Conservation (phyloP, 2,113 vertebrate genomes). For the Pachycephala philippinensis region DNA sequence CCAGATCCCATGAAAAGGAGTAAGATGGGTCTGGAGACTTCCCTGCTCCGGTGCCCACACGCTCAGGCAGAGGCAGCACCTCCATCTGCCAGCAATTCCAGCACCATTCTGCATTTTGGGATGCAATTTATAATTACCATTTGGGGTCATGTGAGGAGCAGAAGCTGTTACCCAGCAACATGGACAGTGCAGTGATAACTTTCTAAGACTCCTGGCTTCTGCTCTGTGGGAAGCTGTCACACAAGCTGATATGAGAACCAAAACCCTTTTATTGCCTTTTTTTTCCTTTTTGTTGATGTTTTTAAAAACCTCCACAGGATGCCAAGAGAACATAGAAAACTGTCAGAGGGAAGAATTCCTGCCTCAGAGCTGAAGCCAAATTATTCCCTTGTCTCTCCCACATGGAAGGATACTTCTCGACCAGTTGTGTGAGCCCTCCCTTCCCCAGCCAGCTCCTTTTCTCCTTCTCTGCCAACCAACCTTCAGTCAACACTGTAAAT, state of each 20-base stretch:
- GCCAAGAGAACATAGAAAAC: background rate
- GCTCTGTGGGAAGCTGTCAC: background rate
- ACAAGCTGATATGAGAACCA: background rate
- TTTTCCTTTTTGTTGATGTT: background rate
- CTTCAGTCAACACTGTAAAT: background rate
- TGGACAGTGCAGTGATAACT: background rate
- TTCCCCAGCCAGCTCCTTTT: background rate
- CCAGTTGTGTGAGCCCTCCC: background rate
- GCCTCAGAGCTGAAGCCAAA: background rate
- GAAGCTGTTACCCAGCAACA: slow-evolving; percentile 27
- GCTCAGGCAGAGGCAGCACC: background rate
- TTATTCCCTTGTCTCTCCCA: background rate
- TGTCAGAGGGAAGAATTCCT: background rate
- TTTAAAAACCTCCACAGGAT: slow-evolving; percentile 2
- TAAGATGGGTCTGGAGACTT: rapidly evolving
- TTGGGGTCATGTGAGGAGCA: background rate
- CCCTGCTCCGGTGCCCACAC: rapidly evolving
- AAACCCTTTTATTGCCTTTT: background rate
- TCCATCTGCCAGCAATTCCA: background rate
- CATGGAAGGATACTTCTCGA: background rate
- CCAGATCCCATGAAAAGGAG: background rate
- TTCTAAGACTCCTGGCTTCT: background rate
- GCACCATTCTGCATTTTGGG: background rate
- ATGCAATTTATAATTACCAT: background rate
- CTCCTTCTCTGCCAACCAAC: background rate